These are phyloP conservation scores for Bombus waltoni DNA, from an alignment of 1,140 invertebrate genomes.

Conservation along the genomic window DNA sequence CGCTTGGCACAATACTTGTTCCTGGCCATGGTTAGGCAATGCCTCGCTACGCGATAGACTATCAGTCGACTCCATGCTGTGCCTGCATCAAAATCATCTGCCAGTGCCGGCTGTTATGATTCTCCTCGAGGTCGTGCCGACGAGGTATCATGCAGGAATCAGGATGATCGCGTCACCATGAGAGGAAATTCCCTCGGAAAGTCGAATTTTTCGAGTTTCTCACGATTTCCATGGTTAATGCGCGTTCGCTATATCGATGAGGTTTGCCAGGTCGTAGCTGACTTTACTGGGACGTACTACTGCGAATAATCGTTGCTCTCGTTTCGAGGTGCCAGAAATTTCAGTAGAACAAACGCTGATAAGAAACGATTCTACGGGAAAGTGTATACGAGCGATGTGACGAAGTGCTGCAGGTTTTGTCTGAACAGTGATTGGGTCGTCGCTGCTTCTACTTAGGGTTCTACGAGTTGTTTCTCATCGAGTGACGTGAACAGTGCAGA, in stretches of 20 bases:
- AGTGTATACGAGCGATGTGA: no score
- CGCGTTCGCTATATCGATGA: no score
- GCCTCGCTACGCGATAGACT: slow-evolving; percentile 79
- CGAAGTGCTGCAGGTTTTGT: no score
- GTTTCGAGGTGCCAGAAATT: no score
- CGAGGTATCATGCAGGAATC: slow-evolving; percentile 23
- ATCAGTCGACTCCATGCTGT: slow-evolving; percentile 79
- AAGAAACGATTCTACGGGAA: no score
- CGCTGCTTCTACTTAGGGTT: not conserved
- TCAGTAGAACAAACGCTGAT: not conserved
- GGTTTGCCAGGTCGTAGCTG: not conserved
- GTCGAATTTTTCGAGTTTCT: not conserved
- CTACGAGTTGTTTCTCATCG: not conserved
- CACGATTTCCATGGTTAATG: not conserved
- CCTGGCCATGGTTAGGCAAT: slow-evolving; percentile 77
- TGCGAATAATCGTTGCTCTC: no score
- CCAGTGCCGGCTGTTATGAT: slow-evolving; percentile 60
- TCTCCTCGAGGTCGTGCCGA: slow-evolving; percentile 44
- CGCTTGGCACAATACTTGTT: slow-evolving; percentile 70
- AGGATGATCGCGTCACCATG: slow-evolving; percentile 31
- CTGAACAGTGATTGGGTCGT: not conserved
- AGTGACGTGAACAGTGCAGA: slow-evolving; percentile 47
- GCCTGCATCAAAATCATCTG: slow-evolving; percentile 74
- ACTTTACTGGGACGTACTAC: not conserved
- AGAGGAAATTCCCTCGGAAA: slow-evolving; percentile 28